Evolutionary conservation across 2,797 vertebrate species (phyloP), one percentile per base, ranked within the genome.

Genomic region (Etheostoma nigrum): DNA sequence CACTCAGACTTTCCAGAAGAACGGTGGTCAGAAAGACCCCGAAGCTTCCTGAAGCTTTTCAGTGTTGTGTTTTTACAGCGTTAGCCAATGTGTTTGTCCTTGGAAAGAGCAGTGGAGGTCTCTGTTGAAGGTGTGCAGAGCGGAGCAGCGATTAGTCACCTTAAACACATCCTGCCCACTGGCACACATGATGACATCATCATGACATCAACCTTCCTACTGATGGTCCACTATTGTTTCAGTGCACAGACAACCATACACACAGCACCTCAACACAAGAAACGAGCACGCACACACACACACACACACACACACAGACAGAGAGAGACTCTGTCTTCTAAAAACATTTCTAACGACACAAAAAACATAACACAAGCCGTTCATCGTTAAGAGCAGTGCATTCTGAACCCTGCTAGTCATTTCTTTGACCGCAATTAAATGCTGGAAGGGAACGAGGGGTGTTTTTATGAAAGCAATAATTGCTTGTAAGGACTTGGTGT

Each of bases 391-490:
- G 86, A 89, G 81, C 64, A 23, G 84, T 60, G 82, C 93, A 94
- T 94, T 92, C 93, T 94, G 86, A 88, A 88, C 92, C 84, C 85
- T 90, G 91, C 85, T 42, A 94, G 93, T 94, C 91, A 93, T 94
- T 95, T 93, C 84, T 94, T 94, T 93, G 86, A 94, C 93, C 91
- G 88, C 93, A 95, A 95, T 95, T 95, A 94, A 95, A 94, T 82
- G 87, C 88, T 93, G 93, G 91, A 94, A 91, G 91, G 90, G 93
- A 92, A 82, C 79, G 82, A 89, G 83, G 82, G 92, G 88, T 88
- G 90, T 94, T 95, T 94, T 95, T 95, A 94, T 94, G 91, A 93
- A 93, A 90, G 91, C 91, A 94, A 93, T 95, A 95, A 96, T 94
- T 95, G 95, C 94, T 95, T 93, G 92, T 94, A 94, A 94, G 94